Evolutionary conservation across 2,797 vertebrate genomes (phyloP), one percentile per base, ranked within the genome.

Genomic region (Buphagus erythrorhynchus): DNA sequence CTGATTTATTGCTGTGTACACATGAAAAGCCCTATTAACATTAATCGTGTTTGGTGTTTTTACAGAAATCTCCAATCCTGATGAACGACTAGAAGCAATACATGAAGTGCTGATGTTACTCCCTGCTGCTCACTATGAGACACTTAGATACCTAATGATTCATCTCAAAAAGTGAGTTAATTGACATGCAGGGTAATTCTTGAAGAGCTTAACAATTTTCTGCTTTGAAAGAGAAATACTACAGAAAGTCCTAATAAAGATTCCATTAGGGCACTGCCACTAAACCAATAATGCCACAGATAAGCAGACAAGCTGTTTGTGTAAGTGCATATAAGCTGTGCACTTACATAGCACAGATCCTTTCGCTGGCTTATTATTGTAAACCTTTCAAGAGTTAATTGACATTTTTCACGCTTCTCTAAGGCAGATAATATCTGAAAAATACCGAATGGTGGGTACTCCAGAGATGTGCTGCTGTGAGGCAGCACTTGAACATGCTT

Each of bases 41-140:
- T 58, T 73, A 66, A 81, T 81, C 83, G 61, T 95, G 33, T 69
- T 94, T 78, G 94, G 48, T 95, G 40, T 88, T 91, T 89, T 91
- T 82, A 49, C 85, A 99, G 99, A 99, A 98, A 98, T 99, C 96
- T 97, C 97, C 92, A 99, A 98, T 91, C 98, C 98, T 40, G 99
- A 99, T 55, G 98, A 99, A 97, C 98, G 99, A 96, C 98, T 99
- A 96, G 99, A 99, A 98, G 99, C 99, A 10, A 97, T 99, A 95
- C 99, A 99, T 16, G 99, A 99, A 84, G 98, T 98, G 81, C 96
- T 99, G 96, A 97, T 99, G 97, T 98, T 99, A 96, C 99, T 99
- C 88, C 99, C 99, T 35, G 99, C 99, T 11, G 99, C 99, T 59
- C 99, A 99, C 97, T 99, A 99, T 0, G 99, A 99, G 98, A 99